Conservation (phyloP, 2,888 invertebrate genomes). For the Periphyllus acericola region DNA sequence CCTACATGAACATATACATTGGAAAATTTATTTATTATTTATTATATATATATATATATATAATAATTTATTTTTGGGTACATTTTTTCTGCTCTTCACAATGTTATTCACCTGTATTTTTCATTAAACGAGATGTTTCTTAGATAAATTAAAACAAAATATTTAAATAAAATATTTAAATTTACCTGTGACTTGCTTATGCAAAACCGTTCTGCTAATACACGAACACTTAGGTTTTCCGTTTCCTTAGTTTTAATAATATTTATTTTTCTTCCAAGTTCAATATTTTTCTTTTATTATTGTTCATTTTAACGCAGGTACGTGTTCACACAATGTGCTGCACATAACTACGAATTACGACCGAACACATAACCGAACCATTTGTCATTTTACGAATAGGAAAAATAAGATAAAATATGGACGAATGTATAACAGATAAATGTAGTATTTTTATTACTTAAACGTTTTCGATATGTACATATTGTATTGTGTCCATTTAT, state of each 20-base stretch:
- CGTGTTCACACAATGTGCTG: neutral
- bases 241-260: neutral
- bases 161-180: neutral
- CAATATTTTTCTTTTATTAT: neutral
- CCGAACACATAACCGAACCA: neutral
- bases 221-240: neutral
- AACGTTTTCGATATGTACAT: slow-evolving; percentile 14
- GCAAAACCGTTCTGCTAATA: slow-evolving; percentile 1
- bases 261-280: neutral
- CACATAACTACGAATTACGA: neutral
- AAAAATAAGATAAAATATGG: slow-evolving; percentile 3
- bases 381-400: neutral
- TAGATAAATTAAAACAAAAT: no score
- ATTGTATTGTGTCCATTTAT: slow-evolving; percentile 9
- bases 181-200: slow-evolving; percentile 7
- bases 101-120: neutral
- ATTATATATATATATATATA: no score
- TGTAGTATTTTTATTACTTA: slow-evolving; percentile 18
- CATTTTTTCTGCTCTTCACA: no score
- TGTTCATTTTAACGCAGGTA: slow-evolving; percentile 8
- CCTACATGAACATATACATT: no score
- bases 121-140: no score
- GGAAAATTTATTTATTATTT: no score
- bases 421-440: neutral
- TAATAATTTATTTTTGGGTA: no score